Evolutionary conservation across 2,113 vertebrate genomes (phyloP), one percentile per base, ranked within the genome.

Genomic region (Genyomyrus donnyi): DNA sequence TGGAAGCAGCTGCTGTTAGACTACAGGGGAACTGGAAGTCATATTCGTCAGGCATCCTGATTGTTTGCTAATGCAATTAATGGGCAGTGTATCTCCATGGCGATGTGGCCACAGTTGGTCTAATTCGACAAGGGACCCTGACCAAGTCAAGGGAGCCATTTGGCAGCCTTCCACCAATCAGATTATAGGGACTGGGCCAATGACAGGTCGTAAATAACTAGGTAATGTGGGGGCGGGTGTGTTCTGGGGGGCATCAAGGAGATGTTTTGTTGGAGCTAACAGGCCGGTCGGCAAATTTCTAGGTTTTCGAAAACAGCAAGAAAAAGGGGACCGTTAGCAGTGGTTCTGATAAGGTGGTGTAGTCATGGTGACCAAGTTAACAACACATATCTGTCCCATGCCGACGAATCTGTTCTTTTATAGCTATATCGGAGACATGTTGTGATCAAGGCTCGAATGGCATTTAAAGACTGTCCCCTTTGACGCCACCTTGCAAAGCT

Each of bases 1-100:
- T 53, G 70, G n/a, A 21, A 58, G 87, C 87, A 88, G 53, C 86
- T 35, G 50, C 49, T 42, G 84, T 83, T 21, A 53, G 46, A 45
- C 39, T 24, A 89, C 53, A 45, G 84, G 46, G 90, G 87, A 19
- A 90, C 87, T 90, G 87, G 42, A 91, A 10, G 56, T 52, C 91
- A 89, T 74, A 91, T 91, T 90, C 91, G 88, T 90, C 91, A 91
- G 88, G 89, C 90, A 88, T 90, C 93, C 93, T 93, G 91, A 95
- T 91, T 93, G 90, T 91, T 90, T 91, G 70, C 93, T 94, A 96
- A 96, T 94, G 90, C 90, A 91, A 96, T 96, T 96, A 95, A 92
- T 90, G 86, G 17, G 92, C 93, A 91, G 92, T 94, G 93, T 45
- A 94, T 96, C 93, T 93, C 96, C 94, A 95, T 96, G 95, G 93